A percentile compares a stretch with the other conserved stretches of the same genome.
phyloP scores from a whole-genome alignment of 1,140 invertebrate genomes.

The Orchestia grillus region DNA sequence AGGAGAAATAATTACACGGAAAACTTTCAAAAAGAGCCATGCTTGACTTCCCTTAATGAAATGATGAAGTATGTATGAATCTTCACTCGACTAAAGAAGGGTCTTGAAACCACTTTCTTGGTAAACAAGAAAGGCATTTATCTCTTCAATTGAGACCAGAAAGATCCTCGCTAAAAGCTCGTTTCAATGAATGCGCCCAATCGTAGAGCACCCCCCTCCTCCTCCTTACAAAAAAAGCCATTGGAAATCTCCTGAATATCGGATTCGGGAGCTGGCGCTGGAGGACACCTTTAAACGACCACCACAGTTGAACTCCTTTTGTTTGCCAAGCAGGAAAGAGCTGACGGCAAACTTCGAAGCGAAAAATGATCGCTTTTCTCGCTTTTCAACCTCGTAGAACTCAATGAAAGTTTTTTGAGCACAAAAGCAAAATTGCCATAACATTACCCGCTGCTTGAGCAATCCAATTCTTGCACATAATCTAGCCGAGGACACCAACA shows the following conservation, averaged over 20 bases:
- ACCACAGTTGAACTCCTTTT: slow-evolving; percentile 23
- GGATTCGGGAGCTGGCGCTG: slow-evolving; percentile 27
- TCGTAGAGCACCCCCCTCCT: background rate
- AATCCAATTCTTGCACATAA: background rate
- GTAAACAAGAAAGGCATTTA: background rate
- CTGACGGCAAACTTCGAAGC: background rate
- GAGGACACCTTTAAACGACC: slow-evolving; percentile 21
- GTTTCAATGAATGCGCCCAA: background rate
- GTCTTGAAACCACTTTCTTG: background rate
- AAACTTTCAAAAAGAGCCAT: background rate
- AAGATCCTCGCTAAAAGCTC: background rate
- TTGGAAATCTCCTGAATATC: slow-evolving; percentile 41
- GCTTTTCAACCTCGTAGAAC: background rate
- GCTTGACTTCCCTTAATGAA: background rate
- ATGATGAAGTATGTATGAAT: background rate
- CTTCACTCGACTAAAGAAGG: background rate
- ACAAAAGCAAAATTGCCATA: background rate
- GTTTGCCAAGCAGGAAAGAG: background rate
- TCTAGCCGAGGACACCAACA: background rate
- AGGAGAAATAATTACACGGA: background rate
- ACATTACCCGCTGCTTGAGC: background rate
- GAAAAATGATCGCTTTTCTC: background rate
- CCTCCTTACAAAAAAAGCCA: background rate
- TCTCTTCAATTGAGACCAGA: background rate
- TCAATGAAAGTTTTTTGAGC: background rate